A percentile compares a stretch with the other conserved stretches of the same genome.
These are phyloP conservation scores for Fulmarus glacialis DNA, from an alignment of 2,113 vertebrate genomes.

Conservation along the genomic window DNA sequence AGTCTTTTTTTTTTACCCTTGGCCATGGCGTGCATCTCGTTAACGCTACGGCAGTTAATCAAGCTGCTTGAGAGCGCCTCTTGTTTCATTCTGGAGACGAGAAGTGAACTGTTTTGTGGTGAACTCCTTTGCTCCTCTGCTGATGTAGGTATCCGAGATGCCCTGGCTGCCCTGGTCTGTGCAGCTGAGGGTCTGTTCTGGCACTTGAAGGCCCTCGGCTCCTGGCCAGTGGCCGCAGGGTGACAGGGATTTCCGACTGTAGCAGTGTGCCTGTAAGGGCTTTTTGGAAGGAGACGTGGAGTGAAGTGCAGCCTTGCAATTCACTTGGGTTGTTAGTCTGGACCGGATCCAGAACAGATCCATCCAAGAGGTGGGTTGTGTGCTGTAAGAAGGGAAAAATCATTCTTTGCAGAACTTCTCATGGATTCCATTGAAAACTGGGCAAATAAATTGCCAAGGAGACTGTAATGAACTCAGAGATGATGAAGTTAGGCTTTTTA, in stretches of 20 bases:
- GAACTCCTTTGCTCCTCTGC: background rate
- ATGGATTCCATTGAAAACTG: background rate
- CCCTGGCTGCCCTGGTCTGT: background rate
- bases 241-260: background rate
- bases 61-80: background rate
- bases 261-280: background rate
- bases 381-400: background rate
- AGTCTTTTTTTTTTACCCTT: background rate
- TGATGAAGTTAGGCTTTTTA: background rate
- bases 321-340: background rate
- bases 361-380: background rate
- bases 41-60: too few relatives aligned
- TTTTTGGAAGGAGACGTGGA: background rate
- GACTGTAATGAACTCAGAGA: background rate
- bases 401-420: background rate
- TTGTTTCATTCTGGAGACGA: background rate
- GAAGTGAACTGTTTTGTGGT: background rate
- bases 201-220: background rate
- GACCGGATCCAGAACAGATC: background rate
- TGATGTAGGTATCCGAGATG: accelerated
- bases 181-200: background rate
- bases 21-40: accelerated
- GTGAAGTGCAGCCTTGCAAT: too few relatives aligned
- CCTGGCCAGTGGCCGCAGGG: background rate
- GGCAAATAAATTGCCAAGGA: background rate